Evolutionary conservation across 2,888 invertebrate species (phyloP).

Genomic region (Metellina segmentata): DNA sequence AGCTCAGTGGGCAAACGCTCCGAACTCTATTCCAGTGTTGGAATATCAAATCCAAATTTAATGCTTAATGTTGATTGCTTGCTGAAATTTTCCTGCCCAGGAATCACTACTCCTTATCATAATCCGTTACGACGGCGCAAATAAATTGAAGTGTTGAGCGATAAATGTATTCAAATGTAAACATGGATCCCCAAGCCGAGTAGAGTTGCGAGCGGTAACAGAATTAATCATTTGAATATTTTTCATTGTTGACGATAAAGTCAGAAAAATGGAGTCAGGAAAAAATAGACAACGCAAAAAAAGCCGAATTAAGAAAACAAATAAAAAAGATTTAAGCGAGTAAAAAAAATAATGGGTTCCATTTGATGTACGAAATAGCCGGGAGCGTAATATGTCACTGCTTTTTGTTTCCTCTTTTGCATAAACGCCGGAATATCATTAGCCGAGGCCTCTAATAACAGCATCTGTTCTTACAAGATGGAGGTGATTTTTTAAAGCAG

Average conservation of each 20-base stretch:
- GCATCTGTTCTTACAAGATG: conserved; percentile 71
- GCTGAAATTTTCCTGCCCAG: no score
- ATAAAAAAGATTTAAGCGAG: conserved; percentile 58
- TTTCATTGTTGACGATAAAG: conserved; percentile 58
- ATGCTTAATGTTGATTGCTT: no score
- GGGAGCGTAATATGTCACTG: conserved; percentile 73
- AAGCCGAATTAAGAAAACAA: conserved; percentile 52
- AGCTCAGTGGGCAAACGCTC: no score
- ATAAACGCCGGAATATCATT: conserved; percentile 76
- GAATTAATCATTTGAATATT: conserved; percentile 61
- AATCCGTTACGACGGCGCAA: no score
- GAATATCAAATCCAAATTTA: no score
- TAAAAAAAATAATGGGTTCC: conserved; percentile 54
- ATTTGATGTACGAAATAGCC: conserved; percentile 63
- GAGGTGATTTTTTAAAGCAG: conserved; percentile 58
- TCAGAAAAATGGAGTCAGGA: conserved; percentile 45
- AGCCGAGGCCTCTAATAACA: conserved; percentile 71
- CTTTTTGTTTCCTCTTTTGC: conserved; percentile 72
- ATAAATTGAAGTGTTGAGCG: not conserved
- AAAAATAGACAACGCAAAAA: conserved; percentile 40
- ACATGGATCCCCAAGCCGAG: not conserved
- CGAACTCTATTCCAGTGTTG: no score
- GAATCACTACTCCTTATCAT: no score
- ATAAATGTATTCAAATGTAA: not conserved
- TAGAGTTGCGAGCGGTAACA: conserved; percentile 3